Evolutionary conservation across 1,140 invertebrate genomes (phyloP).

Genomic region (Hylyphantes graminicola): DNA sequence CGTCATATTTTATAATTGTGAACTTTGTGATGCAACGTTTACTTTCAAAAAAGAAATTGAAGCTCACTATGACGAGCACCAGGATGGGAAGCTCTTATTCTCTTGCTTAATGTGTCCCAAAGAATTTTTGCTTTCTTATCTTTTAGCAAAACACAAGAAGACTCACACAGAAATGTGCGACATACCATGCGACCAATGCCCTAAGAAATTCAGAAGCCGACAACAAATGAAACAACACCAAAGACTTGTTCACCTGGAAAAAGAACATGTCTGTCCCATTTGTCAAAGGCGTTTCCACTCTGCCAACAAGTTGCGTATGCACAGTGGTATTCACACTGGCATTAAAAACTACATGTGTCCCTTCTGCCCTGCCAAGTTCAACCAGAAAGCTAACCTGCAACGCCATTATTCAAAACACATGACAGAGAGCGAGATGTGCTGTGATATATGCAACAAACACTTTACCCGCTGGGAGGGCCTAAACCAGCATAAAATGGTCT

Average conservation of each 20-base stretch:
- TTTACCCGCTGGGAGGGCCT: background rate
- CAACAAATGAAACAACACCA: background rate
- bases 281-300: slow-evolving; percentile 1
- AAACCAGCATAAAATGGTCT: background rate
- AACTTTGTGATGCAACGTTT: slow-evolving; percentile 1
- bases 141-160: slow-evolving; percentile 4
- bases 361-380: background rate
- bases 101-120: background rate
- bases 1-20: slow-evolving; percentile 8
- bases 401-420: slow-evolving; percentile 8
- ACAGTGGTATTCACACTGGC: slow-evolving; percentile 3
- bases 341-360: background rate
- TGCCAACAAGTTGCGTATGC: background rate
- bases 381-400: slow-evolving; percentile 8
- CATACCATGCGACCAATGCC: background rate
- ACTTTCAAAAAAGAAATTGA: background rate
- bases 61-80: slow-evolving; percentile 12
- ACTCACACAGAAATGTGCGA: background rate
- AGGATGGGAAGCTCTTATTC: background rate
- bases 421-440: background rate
- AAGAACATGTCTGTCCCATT: slow-evolving; percentile 4
- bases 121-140: slow-evolving; percentile 14
- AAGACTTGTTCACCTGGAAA: background rate
- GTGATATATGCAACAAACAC: background rate
- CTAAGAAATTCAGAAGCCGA: background rate